Evolutionary conservation across 2,797 vertebrate species (phyloP).

Genomic region (Graptemys geographica): DNA sequence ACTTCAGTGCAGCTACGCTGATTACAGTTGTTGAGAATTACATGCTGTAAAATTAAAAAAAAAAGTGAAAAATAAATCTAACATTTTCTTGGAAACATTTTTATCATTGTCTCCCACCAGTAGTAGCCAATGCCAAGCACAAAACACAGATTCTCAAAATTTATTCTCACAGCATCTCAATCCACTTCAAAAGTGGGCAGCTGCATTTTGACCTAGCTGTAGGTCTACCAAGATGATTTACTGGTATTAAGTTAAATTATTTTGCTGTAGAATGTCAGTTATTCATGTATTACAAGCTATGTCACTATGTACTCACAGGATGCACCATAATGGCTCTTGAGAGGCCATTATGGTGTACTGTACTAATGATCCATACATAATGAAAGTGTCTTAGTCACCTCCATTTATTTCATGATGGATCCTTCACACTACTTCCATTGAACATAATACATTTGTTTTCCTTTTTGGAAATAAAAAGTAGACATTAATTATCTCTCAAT

Average conservation of each 20-base stretch:
- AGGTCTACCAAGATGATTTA: constrained; percentile 37
- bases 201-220: constrained; percentile 7
- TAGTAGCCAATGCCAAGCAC: neutral
- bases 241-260: constrained; percentile 29
- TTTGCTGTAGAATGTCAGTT: constrained; percentile 19
- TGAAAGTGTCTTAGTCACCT: constrained; percentile 54
- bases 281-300: constrained; percentile 45
- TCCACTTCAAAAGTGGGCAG: neutral
- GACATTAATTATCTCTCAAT: constrained; percentile 45
- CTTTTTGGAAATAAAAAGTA: constrained; percentile 53
- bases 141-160: constrained; percentile 13
- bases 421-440: constrained; percentile 40
- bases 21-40: neutral
- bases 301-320: constrained; percentile 37
- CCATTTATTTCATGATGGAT: constrained; percentile 50
- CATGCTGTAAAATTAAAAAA: constrained; percentile 4
- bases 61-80: neutral
- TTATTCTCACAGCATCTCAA: neutral
- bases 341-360: constrained; percentile 49
- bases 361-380: constrained; percentile 65
- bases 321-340: constrained; percentile 41
- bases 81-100: neutral
- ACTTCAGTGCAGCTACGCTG: neutral
- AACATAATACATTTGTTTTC: constrained; percentile 55
- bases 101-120: neutral